phyloP scores from a whole-genome alignment of 1,140 invertebrate species.

The Hycleus cichorii region DNA sequence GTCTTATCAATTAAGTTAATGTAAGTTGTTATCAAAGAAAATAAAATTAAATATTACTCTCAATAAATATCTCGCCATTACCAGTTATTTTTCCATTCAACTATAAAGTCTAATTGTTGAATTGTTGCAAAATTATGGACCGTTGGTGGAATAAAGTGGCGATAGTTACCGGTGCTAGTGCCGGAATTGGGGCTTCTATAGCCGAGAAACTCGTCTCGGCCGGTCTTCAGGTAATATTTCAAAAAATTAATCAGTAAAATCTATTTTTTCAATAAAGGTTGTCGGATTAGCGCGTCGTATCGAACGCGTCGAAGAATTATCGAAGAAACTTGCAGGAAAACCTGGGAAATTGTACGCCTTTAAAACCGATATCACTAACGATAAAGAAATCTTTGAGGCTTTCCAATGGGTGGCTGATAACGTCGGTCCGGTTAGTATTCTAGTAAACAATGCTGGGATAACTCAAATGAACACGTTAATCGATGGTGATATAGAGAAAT shows the following conservation, averaged over 20 bases:
- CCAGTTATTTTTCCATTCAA: no score
- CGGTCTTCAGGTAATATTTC: constrained; percentile 39
- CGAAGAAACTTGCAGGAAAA: constrained; percentile 15
- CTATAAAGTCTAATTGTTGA: no score
- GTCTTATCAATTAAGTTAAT: no score
- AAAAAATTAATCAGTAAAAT: no score
- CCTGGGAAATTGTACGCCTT: constrained; percentile 43
- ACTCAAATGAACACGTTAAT: constrained; percentile 25
- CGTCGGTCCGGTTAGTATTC: constrained; percentile 57
- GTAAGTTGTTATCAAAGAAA: no score
- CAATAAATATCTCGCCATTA: no score
- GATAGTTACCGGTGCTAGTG: constrained; percentile 48
- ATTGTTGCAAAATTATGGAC: constrained; percentile 36
- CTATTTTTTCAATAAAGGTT: constrained; percentile 38
- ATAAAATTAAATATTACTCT: no score
- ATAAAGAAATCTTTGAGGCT: constrained; percentile 54
- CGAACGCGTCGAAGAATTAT: constrained; percentile 47
- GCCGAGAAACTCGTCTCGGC: constrained; percentile 36
- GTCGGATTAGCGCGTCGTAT: constrained; percentile 61
- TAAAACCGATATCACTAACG: constrained; percentile 58
- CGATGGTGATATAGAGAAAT: constrained; percentile 42
- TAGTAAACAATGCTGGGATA: constrained; percentile 69
- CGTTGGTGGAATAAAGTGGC: constrained; percentile 45
- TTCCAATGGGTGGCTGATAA: constrained; percentile 56
- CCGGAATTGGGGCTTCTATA: constrained; percentile 45